Evolutionary conservation across 2,797 vertebrate species (phyloP).

Genomic region (Heteromormyrus szaboi): DNA sequence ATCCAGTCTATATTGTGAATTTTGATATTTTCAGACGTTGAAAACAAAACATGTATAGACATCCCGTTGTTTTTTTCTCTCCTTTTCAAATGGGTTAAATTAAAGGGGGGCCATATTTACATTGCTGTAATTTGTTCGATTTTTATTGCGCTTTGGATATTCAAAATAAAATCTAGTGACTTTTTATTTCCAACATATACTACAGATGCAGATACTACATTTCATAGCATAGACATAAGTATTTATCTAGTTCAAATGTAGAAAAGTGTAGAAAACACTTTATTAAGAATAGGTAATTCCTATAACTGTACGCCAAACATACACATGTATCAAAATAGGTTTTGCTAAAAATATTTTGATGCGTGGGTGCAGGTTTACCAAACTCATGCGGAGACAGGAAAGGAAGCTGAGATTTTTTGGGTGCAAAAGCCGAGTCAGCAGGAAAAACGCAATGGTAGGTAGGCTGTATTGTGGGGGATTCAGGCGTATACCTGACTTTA

Average conservation of each 20-base stretch:
- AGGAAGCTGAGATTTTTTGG: not conserved
- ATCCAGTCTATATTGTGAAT: not conserved
- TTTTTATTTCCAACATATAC: not conserved
- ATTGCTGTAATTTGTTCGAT: not conserved
- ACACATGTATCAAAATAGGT: not conserved
- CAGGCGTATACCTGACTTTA: not conserved
- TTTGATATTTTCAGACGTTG: not conserved
- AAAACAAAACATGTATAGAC: not conserved
- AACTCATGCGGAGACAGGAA: not conserved
- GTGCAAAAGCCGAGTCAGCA: not conserved
- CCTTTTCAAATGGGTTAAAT: not conserved
- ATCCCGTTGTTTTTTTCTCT: not conserved
- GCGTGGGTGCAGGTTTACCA: not conserved
- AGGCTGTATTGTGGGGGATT: not conserved
- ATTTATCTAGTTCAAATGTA: not conserved
- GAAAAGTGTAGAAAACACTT: not conserved
- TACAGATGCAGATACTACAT: not conserved
- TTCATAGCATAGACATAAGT: not conserved
- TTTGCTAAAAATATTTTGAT: not conserved
- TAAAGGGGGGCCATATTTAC: not conserved
- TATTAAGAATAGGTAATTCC: not conserved
- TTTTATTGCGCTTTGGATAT: not conserved
- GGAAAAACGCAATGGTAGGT: not conserved
- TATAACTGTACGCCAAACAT: not conserved
- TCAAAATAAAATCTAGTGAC: not conserved